Conservation (phyloP, 2,888 invertebrate genomes). For the Campoletis raptor region DNA sequence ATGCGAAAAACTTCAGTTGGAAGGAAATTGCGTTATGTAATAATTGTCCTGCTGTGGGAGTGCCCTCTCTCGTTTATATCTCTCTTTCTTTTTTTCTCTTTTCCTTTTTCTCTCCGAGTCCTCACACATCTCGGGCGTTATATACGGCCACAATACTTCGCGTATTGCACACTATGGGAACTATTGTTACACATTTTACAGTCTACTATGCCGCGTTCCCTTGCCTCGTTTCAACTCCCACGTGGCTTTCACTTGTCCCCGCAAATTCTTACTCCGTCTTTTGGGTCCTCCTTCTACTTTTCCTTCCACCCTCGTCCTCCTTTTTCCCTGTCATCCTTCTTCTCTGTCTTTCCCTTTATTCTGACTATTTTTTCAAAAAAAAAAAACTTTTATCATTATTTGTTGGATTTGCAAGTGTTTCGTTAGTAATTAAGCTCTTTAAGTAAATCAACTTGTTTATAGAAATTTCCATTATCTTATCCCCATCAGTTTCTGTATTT, state of each 20-base stretch:
- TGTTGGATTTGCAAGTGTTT: neutral
- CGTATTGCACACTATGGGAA: conserved; percentile 83
- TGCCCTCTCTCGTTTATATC: conserved; percentile 66
- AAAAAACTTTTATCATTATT: conserved; percentile 17
- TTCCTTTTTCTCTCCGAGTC: conserved; percentile 16
- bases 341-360: conserved; percentile 64
- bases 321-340: conserved; percentile 33
- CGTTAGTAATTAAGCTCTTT: neutral
- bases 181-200: conserved; percentile 85
- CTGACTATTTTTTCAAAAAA: conserved; percentile 48
- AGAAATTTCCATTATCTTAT: too few species aligned
- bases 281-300: conserved; percentile 48
- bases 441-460: too few species aligned
- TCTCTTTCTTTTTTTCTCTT: neutral
- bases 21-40: conserved; percentile 85
- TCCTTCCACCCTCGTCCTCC: conserved; percentile 63
- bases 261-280: conserved; percentile 69
- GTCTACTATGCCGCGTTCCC: conserved; percentile 79
- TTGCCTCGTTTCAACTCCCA: conserved; percentile 79
- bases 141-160: conserved; percentile 77
- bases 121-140: conserved; percentile 50
- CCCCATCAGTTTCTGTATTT: too few species aligned
- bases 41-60: conserved; percentile 84
- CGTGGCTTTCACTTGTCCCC: conserved; percentile 84
- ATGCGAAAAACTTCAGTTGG: conserved; percentile 75